A percentile compares a stretch with the other conserved stretches of the same genome.
Conservation (phyloP, 2,888 invertebrate species). For the Lamellibrachia columna region DNA sequence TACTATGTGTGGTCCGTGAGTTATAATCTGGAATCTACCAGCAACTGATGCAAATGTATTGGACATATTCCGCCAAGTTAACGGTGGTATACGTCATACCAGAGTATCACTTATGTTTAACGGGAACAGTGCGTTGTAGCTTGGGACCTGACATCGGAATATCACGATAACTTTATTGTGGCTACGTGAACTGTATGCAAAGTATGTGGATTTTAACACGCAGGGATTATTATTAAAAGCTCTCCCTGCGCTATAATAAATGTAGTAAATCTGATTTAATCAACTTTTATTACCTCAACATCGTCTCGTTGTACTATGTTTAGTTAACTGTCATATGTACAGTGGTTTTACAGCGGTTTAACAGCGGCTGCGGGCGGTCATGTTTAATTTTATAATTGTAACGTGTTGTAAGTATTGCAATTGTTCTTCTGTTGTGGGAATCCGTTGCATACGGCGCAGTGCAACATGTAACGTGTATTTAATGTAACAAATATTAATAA, state of each 20-base stretch:
- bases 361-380: constrained; percentile 16
- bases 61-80: neutral
- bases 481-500: neutral
- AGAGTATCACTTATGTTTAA: neutral
- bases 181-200: neutral
- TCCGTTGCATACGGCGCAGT: neutral
- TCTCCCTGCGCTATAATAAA: neutral
- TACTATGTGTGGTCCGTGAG: neutral
- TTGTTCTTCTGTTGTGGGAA: neutral
- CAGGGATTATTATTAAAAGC: too few species aligned
- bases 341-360: neutral
- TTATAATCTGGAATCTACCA: neutral
- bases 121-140: neutral
- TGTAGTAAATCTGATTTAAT: neutral
- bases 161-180: neutral
- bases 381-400: neutral
- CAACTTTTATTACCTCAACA: neutral
- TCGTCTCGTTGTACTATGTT: neutral
- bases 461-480: neutral
- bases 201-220: neutral
- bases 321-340: neutral
- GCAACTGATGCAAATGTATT: neutral
- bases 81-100: neutral
- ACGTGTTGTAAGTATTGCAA: neutral
- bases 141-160: neutral